Evolutionary conservation across 1,140 invertebrate species (phyloP).

Genomic region (Drosophila cardini): DNA sequence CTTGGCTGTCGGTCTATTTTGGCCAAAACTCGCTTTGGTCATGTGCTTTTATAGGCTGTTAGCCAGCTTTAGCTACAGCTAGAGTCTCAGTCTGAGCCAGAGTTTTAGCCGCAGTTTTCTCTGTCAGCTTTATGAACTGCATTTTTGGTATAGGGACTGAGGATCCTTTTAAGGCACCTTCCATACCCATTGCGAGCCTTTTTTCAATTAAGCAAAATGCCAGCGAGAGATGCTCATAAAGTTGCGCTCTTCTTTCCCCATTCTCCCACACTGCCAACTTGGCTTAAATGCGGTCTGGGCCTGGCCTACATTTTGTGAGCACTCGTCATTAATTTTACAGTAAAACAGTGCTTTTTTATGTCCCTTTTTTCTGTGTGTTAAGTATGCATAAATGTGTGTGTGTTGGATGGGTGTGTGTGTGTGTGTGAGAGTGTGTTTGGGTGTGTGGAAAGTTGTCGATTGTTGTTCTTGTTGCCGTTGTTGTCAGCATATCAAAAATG

Average conservation of each 20-base stretch:
- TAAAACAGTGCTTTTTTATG: conserved; percentile 46
- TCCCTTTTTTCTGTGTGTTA: conserved; percentile 24
- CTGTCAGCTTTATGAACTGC: conserved; percentile 74
- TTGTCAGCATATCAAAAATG: conserved; percentile 66
- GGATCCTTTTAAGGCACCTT: conserved; percentile 70
- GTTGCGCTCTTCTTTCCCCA: conserved; percentile 38
- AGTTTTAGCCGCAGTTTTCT: conserved; percentile 4
- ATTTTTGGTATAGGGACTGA: conserved; percentile 64
- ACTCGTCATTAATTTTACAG: conserved; percentile 59
- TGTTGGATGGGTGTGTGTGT: conserved; percentile 2
- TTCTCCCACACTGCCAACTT: conserved; percentile 3
- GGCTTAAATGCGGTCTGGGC: conserved; percentile 35
- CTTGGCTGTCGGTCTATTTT: conserved; percentile 69
- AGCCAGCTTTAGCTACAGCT: background rate
- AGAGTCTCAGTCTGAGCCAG: background rate
- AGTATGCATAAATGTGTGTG: conserved; percentile 27
- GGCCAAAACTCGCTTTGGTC: conserved; percentile 70
- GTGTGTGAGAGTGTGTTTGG: no score
- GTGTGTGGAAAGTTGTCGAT: conserved; percentile 44
- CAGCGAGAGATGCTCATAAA: conserved; percentile 76
- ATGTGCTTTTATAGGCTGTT: conserved; percentile 74
- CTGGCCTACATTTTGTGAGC: conserved; percentile 53
- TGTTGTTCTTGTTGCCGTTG: conserved; percentile 30
- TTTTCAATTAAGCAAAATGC: conserved; percentile 81
- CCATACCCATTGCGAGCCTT: conserved; percentile 62